Evolutionary conservation across 2,888 invertebrate genomes (phyloP), one percentile per base, ranked within the genome.

Genomic region (Lydus trimaculatus): DNA sequence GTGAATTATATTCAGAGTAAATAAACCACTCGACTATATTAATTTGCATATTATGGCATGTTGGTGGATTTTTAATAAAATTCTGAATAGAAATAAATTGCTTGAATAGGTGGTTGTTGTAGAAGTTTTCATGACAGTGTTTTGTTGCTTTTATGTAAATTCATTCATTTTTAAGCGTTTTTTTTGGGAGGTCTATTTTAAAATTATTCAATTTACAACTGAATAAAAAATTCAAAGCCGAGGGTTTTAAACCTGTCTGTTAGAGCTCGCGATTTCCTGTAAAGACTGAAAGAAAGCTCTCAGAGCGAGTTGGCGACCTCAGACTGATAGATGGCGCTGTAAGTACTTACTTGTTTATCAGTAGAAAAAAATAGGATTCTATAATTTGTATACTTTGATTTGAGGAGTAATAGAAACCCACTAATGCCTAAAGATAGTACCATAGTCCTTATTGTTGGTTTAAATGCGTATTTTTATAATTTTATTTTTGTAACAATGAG

Each of bases 1-100:
- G 62, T 65, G 65, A 68, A 68, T 68, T 68, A 68, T 67, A 48
- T 65, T 43, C 62, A 11, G 39, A n/a, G 39, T 43, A 62, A 31
- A 43, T 62, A 62, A 62, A 43, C 48, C 39, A 31, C 39, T 62
- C 39, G 48, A 39, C 61, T 61, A 61, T 33, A 39, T 39, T 62
- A 33, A 62, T 62, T 62, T 62, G 39, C 62, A 62, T 39, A 31
- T 25, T 48, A 43, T 62, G 13, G 39, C 11, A 17, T 28, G 62
- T n/a, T 62, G 43, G 62, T 28, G 56, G 56, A 28, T 56, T 56
- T n/a, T 28, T 56, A 25, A 28, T 56, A 56, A 56, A 56, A 28
- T 56, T 28, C 15, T 7, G 2, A 15, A 11, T 56, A 11, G 7
- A 56, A 56, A 28, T 56, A 56, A 56, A 25, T 31, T 43, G 62